Conservation (phyloP, 2,888 invertebrate species). For the Conistra vaccinii region DNA sequence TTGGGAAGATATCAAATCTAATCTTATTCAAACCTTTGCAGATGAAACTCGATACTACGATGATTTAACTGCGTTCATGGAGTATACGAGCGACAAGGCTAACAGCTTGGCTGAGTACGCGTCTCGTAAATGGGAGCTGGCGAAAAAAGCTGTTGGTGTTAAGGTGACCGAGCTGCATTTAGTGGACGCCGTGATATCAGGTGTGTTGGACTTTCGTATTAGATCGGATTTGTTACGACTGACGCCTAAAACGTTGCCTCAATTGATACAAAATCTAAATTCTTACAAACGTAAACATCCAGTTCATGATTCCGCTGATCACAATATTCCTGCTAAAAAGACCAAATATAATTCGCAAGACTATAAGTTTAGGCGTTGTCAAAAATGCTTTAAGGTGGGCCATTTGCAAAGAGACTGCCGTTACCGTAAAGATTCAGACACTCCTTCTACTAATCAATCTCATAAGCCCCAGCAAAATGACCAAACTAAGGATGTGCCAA, state of each 20-base stretch:
- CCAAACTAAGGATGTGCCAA: too few species aligned
- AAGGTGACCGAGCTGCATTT: background rate
- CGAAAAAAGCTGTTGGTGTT: background rate
- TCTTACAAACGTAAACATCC: background rate
- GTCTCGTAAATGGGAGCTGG: background rate
- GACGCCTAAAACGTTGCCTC: background rate
- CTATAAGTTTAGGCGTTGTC: too few species aligned
- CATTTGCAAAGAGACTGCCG: too few species aligned
- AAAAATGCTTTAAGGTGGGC: too few species aligned
- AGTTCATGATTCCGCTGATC: background rate
- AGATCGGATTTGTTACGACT: background rate
- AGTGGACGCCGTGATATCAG: background rate
- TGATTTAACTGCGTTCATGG: background rate
- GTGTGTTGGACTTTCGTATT: background rate
- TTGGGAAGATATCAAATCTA: too few species aligned
- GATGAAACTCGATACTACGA: background rate
- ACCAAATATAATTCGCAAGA: too few species aligned
- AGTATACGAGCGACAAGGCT: constrained; percentile 2
- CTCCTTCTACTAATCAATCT: too few species aligned
- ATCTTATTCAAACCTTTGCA: too few species aligned
- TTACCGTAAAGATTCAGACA: too few species aligned
- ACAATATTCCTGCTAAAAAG: background rate
- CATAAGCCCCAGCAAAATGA: too few species aligned
- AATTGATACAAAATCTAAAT: constrained; percentile 1
- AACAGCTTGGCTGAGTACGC: background rate